Percentiles rank a stretch among this genome's conserved stretches.
These are phyloP conservation scores for Drosophila saltans DNA, from an alignment of 1,140 invertebrate genomes.

Conservation along the genomic window DNA sequence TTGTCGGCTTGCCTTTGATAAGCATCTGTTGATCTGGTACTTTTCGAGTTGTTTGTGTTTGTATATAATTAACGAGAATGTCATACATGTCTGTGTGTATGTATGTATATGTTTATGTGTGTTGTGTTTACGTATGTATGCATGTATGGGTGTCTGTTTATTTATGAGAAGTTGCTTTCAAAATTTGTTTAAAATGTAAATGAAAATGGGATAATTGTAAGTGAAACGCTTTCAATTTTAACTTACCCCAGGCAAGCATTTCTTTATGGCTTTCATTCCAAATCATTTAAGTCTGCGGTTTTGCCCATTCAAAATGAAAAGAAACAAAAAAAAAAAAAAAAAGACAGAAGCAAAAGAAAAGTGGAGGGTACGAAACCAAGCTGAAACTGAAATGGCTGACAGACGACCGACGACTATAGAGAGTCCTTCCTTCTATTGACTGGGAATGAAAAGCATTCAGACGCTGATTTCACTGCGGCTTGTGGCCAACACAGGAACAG, in stretches of 20 bases:
- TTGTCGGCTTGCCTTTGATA: slow-evolving; percentile 52
- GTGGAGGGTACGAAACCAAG: too few species aligned
- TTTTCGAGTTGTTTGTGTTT: slow-evolving; percentile 41
- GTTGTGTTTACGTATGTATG: slow-evolving; percentile 33
- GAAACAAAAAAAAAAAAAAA: slow-evolving; percentile 13
- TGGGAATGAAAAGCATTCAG: slow-evolving; percentile 36
- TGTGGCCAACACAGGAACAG: slow-evolving; percentile 22
- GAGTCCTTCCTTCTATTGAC: slow-evolving; percentile 31
- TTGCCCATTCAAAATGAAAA: slow-evolving; percentile 22
- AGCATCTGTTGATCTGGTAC: slow-evolving; percentile 49
- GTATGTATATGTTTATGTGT: slow-evolving; percentile 26
- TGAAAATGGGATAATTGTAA: slow-evolving; percentile 8
- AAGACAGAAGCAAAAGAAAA: not conserved
- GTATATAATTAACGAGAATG: slow-evolving; percentile 57
- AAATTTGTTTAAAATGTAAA: slow-evolving; percentile 12
- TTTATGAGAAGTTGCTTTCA: slow-evolving; percentile 8
- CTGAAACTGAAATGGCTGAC: slow-evolving; percentile 16
- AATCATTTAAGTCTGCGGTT: slow-evolving; percentile 64
- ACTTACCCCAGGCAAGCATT: slow-evolving; percentile 14
- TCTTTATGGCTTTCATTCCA: slow-evolving; percentile 27
- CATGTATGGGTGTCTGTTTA: slow-evolving; percentile 13
- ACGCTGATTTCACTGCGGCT: slow-evolving; percentile 70
- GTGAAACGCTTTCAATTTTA: slow-evolving; percentile 8
- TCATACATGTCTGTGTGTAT: slow-evolving; percentile 25
- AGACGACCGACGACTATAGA: slow-evolving; percentile 6